Evolutionary conservation across 2,113 vertebrate genomes (phyloP).

Genomic region (Aphelocoma coerulescens): DNA sequence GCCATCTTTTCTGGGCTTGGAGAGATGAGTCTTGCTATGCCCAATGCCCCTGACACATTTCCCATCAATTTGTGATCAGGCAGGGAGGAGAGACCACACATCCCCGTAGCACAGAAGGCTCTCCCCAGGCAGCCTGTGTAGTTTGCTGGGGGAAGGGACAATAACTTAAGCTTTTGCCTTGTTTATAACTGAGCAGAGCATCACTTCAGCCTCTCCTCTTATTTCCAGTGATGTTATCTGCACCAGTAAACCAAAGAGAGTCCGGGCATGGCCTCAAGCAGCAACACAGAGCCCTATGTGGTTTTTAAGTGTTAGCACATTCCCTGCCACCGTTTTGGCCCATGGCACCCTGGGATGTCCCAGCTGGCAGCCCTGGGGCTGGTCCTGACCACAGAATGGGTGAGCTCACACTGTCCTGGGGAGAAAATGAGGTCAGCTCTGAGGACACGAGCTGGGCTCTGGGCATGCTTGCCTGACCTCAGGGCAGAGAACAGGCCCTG

Average conservation of each 20-base stretch:
- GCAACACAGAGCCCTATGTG: neutral
- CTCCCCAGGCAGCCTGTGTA: neutral
- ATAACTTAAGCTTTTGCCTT: neutral
- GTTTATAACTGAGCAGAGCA: neutral
- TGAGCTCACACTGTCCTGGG: neutral
- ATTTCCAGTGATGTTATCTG: neutral
- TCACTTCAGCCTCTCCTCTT: neutral
- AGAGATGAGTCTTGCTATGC: neutral
- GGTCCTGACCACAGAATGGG: neutral
- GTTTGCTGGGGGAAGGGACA: neutral
- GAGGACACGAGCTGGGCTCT: neutral
- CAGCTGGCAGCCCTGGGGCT: neutral
- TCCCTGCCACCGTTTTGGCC: neutral
- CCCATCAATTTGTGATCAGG: neutral
- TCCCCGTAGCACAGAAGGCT: neutral
- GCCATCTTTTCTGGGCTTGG: neutral
- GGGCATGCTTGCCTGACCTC: fast-evolving
- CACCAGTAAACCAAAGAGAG: neutral
- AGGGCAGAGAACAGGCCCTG: neutral
- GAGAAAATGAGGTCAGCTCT: neutral
- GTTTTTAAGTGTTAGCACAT: neutral
- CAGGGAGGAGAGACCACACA: neutral
- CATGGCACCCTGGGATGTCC: neutral
- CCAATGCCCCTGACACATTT: fast-evolving
- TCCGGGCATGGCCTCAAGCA: neutral